Evolutionary conservation across 2,113 vertebrate genomes (phyloP), one percentile per base, ranked within the genome.

Genomic region (Catagonus wagneri): DNA sequence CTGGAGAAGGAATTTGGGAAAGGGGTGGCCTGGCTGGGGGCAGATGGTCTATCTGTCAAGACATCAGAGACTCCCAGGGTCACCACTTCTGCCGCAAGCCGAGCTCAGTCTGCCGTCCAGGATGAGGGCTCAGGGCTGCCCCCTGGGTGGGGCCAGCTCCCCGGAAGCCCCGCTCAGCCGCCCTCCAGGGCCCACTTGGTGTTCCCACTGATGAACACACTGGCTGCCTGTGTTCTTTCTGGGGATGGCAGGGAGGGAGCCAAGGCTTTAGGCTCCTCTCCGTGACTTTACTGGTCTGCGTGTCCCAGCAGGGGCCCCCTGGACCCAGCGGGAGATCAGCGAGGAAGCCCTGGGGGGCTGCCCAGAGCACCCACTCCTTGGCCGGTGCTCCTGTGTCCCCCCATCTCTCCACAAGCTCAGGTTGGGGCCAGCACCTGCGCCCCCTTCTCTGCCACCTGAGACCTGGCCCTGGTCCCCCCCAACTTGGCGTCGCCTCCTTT

Each of bases 41-140:
- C 71, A 36, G 25, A 27, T 29, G 29, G 58, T 81, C 93, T 36
- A 58, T 50, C 58, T 65, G 60, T 80, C 71, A 78, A 25, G 74
- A 97, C 61, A 75, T 72, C 83, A 23, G 81, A 88, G 87, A 88
- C 72, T 61, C 39, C 58, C n/a, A 50, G 74, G 61, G 90, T 83
- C 58, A 80, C 81, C 68, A 14, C 69, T 36, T 85, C 68, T 32
- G 74, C 79, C 86, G 96, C 79, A 60, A 34, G 58, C 78, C 4
- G 0, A 60, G 61, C 56, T 71, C 36, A 36, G 86, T 29, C 56
- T 66, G 56, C 36, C 22, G 75, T 66, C 80, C 66, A 78, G 66
- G 76, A n/a, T 39, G 32, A 65, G 50, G 89, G 65, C 89, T 87
- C 1, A 0, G 29, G n/a, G 75, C 19, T 60, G 61, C 34, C 83